Base-by-base conservation (phyloP, 1,140 invertebrate genomes). In the Euura lappo region DNA sequence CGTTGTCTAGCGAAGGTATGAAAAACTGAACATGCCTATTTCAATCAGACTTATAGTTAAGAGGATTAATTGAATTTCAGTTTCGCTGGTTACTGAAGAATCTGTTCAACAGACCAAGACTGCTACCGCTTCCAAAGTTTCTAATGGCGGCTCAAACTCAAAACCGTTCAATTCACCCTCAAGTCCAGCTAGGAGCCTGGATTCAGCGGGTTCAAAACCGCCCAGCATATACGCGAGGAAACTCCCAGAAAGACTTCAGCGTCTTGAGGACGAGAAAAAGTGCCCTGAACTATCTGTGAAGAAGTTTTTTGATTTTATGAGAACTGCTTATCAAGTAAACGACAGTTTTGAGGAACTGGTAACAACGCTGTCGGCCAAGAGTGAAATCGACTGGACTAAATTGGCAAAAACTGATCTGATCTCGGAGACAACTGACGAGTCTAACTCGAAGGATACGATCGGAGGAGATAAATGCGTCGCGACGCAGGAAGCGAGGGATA, bases 231-330 rank as follows among this genome's bases (percentile, higher is more conserved):
- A 68, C 66, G 11, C 44, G 8, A 68, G 28, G 28, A 74, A 71
- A 69, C 65, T 64, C 45, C 65, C 65, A 6, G 76, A 73, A 28
- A 51, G 72, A 10, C 46, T 73, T 8, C 10, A 46, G 47, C 47
- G 46, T 28, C 13, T 68, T 4, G 10, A 81, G 44, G 78, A 83
- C 75, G 77, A 83, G 81, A 60, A 60, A 60, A 86, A 82, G 71
- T 86, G 83, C 76, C 83, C 88, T 1, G 87, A 92, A 72, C 90
- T 93, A 73, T 90, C 92, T 0, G 90, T 93, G 42, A 90, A 91
- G 84, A 90, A 92, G 77, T 93, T 93, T 83, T 91, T 93, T 74
- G 92, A 93, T 79, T 93, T 93, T 82, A 90, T 94, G 88, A 89
- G 90, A 81, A 92, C 91, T 7, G 92, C 92, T 2, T 93, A 93